These are phyloP conservation scores for Tenthredo mesomela DNA, from an alignment of 2,888 invertebrate species.

Conservation along the genomic window DNA sequence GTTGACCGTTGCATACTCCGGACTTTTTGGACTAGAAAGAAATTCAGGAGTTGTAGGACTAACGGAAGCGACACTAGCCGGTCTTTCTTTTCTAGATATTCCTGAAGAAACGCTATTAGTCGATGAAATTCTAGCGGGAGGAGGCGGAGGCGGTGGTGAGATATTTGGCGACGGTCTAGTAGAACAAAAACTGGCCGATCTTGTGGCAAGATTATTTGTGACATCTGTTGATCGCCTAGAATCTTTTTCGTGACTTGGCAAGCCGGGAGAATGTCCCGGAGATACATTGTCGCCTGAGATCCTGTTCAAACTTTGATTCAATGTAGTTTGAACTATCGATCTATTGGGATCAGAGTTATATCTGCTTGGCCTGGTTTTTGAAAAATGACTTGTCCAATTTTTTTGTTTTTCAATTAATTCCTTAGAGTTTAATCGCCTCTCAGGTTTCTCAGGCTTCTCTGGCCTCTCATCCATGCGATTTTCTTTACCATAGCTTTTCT, in stretches of 20 bases:
- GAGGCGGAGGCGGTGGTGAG: constrained; percentile 79
- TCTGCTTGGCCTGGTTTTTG: constrained; percentile 85
- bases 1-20: constrained; percentile 72
- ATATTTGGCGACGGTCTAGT: constrained; percentile 77
- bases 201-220: constrained; percentile 71
- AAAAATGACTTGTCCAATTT: constrained; percentile 96
- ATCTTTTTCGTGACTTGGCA: constrained; percentile 55
- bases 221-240: constrained; percentile 58
- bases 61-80: constrained; percentile 69
- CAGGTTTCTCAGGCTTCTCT: constrained; percentile 90
- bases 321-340: constrained; percentile 78
- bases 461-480: constrained; percentile 79
- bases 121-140: constrained; percentile 62
- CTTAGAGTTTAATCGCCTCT: constrained; percentile 89
- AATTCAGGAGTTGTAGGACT: constrained; percentile 64
- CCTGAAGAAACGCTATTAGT: constrained; percentile 70
- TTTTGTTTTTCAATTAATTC: constrained; percentile 94
- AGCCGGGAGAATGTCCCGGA: constrained; percentile 54
- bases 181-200: constrained; percentile 82
- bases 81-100: constrained; percentile 67
- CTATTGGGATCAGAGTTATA: constrained; percentile 84
- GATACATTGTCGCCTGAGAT: constrained; percentile 60
- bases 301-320: constrained; percentile 71
- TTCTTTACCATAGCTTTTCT: constrained; percentile 71
- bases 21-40: constrained; percentile 63